These are phyloP conservation scores for Timandra comae DNA, from an alignment of 2,888 invertebrate species.

Conservation along the genomic window DNA sequence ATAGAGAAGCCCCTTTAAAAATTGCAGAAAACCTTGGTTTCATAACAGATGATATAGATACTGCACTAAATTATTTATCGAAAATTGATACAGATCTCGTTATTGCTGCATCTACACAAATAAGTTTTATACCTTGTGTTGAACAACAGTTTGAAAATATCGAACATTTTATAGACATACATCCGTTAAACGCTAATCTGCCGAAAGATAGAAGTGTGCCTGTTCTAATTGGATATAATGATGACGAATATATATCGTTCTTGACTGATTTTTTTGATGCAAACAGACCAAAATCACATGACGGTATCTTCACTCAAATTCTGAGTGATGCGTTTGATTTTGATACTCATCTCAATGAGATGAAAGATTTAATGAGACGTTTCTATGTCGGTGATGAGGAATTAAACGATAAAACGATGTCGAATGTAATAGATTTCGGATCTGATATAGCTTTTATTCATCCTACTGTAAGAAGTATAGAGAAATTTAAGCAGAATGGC, in stretches of 20 bases:
- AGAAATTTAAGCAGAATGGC: conserved; percentile 30
- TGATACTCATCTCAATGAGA: conserved; percentile 16
- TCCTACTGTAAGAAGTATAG: conserved; percentile 28
- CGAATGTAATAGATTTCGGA: conserved; percentile 18
- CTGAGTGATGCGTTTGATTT: conserved; percentile 16
- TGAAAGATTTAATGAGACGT: conserved; percentile 18
- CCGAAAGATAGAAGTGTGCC: conserved; percentile 8
- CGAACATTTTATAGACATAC: conserved; percentile 1
- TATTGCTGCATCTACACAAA: conserved; percentile 25
- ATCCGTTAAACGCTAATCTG: not conserved
- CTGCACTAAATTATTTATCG: conserved; percentile 37
- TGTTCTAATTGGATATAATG: conserved; percentile 11
- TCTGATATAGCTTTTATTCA: conserved; percentile 23
- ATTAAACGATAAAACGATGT: conserved; percentile 11
- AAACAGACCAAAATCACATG: conserved; percentile 2
- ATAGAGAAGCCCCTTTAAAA: conserved; percentile 27
- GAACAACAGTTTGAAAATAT: conserved; percentile 32
- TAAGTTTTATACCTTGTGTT: conserved; percentile 33
- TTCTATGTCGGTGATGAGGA: conserved; percentile 26
- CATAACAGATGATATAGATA: conserved; percentile 24
- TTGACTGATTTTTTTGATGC: conserved; percentile 5
- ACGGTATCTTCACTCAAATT: conserved; percentile 5
- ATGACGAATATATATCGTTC: conserved; percentile 11
- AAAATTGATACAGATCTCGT: conserved; percentile 28
- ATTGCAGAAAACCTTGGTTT: conserved; percentile 37